A percentile compares a stretch with the other conserved stretches of the same genome.
These are phyloP conservation scores for Pao palembangensis DNA, from an alignment of 2,113 vertebrate genomes.

Conservation along the genomic window DNA sequence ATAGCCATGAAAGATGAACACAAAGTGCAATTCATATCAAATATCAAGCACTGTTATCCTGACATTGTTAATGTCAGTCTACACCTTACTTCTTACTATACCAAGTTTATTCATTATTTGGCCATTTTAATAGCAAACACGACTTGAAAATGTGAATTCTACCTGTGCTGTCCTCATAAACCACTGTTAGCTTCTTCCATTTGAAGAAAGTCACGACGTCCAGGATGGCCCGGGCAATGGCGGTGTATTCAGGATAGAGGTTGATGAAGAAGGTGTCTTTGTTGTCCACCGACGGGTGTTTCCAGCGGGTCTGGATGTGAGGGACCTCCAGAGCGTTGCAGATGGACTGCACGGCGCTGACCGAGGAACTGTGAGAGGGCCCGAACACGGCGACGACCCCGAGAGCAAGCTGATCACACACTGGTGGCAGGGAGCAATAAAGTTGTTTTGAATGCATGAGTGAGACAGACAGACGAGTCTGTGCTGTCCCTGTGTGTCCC, in stretches of 20 bases:
- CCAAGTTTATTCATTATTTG: no score
- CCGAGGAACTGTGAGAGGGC: slow-evolving; percentile 93
- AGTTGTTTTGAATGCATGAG: background rate
- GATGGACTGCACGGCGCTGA: slow-evolving; percentile 96
- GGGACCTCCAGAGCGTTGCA: slow-evolving; percentile 97
- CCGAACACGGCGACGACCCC: slow-evolving; percentile 94
- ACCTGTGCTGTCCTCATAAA: slow-evolving; percentile 97
- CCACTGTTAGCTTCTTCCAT: slow-evolving; percentile 91
- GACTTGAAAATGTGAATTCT: slow-evolving; percentile 9
- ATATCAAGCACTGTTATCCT: slow-evolving; percentile 15
- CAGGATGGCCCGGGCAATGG: slow-evolving; percentile 91
- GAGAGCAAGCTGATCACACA: slow-evolving; percentile 94
- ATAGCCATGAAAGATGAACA: slow-evolving; percentile 31
- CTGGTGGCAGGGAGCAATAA: slow-evolving; percentile 64
- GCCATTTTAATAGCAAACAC: no score
- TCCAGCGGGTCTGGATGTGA: slow-evolving; percentile 97
- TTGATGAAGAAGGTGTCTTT: slow-evolving; percentile 95
- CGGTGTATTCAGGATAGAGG: slow-evolving; percentile 90
- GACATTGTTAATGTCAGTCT: no score
- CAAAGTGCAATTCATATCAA: slow-evolving; percentile 2
- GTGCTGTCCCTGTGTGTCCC: slow-evolving; percentile 4
- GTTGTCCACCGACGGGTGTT: slow-evolving; percentile 90
- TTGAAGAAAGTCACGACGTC: slow-evolving; percentile 92
- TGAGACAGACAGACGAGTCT: background rate
- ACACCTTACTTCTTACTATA: no score